Evolutionary conservation across 1,140 invertebrate species (phyloP), one percentile per base, ranked within the genome.

Genomic region (Ceratosolen solmsi): DNA sequence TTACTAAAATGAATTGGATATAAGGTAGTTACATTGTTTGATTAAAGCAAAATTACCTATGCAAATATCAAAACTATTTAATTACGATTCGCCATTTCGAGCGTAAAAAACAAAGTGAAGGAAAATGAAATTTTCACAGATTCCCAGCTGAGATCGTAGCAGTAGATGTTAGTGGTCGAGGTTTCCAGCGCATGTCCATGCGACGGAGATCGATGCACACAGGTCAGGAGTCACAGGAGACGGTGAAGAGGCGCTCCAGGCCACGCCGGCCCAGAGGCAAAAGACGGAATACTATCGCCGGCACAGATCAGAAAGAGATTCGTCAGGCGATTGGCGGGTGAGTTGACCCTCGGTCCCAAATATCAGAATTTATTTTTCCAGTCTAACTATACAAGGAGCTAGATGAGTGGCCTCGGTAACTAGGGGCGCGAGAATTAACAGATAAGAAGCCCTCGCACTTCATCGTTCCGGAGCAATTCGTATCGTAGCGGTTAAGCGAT

Each of bases 221-320:
- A 5, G 87, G 87, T 1, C 88, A 88, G 74, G 86, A 87, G 72
- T 82, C 94, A 56, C 94, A 94, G 84, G 91, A 91, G 51, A 93
- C 93, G 17, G 93, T 95, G 30, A 94, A 94, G 87, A 92, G 95
- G 87, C 92, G 95, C 85, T 95, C 94, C n/a, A 92, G 95, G 83
- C 94, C 94, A 54, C 92, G 95, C 82, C 95, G 95, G 91, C 94
- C 95, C 80, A 93, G 95, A 84, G 95, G 94, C 89, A 96, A 96
- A 91, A 94, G 96, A 93, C 93, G 96, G 89, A 97, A 97, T 89
- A 97, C 96, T 85, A 96, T 97, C 88, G 96, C 96, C 84, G 96
- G 96, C 86, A 96, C 95, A 84, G 96, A 96, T 93, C 94, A 96
- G 87, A 96, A 96, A 91, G 96, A 97, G 93, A 95, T 97, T 91